phyloP scores from a whole-genome alignment of 2,888 invertebrate species.

The Eupithecia subumbrata region DNA sequence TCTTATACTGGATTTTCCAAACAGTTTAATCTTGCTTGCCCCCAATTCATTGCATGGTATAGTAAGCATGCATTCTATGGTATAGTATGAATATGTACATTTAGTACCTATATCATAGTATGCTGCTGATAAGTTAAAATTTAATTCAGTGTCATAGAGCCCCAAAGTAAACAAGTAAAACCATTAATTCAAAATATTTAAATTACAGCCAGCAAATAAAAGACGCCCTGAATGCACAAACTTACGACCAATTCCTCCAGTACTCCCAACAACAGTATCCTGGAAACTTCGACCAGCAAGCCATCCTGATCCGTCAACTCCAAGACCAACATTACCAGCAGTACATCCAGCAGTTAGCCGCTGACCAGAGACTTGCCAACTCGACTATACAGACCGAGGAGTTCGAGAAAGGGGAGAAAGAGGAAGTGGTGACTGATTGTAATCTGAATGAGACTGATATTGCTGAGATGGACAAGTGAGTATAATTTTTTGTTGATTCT shows the following conservation, averaged over 20 bases:
- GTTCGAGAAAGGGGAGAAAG: slow-evolving; percentile 47
- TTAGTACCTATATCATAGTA: too few relatives aligned
- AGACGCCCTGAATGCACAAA: slow-evolving; percentile 97
- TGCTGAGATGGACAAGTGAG: slow-evolving; percentile 67
- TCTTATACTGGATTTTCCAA: background rate
- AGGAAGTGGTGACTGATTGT: slow-evolving; percentile 59
- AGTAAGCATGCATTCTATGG: too few relatives aligned
- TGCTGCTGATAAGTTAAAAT: background rate
- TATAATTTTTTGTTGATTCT: slow-evolving; percentile 23
- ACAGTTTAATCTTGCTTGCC: background rate
- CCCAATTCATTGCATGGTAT: background rate
- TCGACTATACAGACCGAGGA: slow-evolving; percentile 58
- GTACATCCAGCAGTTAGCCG: slow-evolving; percentile 97
- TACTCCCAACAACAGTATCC: slow-evolving; percentile 98
- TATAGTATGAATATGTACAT: too few relatives aligned
- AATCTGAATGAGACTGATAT: slow-evolving; percentile 67
- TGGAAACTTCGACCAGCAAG: slow-evolving; percentile 95
- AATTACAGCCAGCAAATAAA: slow-evolving; percentile 91
- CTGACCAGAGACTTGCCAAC: slow-evolving; percentile 73
- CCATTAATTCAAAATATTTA: background rate
- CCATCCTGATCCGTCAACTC: slow-evolving; percentile 94
- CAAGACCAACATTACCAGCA: slow-evolving; percentile 99
- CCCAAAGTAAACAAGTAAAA: background rate
- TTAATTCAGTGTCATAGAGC: background rate
- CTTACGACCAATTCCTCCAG: slow-evolving; percentile 92